Percentiles rank a stretch among this genome's conserved stretches.
phyloP scores from a whole-genome alignment of 2,113 vertebrate genomes.

The Spea bombifrons region DNA sequence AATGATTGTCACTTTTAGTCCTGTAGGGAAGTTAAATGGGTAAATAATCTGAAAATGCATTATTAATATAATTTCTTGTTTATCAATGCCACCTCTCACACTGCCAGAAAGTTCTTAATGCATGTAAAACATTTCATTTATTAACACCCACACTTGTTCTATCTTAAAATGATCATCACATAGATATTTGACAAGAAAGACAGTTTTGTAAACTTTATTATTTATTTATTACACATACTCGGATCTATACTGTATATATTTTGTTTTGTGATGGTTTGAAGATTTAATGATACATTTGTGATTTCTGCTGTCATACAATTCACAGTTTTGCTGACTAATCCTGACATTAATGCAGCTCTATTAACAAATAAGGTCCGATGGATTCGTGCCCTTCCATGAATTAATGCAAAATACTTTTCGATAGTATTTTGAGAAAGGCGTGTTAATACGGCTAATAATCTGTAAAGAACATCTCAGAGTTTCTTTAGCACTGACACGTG shows the following conservation, averaged over 20 bases:
- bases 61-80: background rate
- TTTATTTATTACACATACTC: too few relatives aligned
- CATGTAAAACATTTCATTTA: background rate
- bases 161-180: background rate
- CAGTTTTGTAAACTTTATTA: too few relatives aligned
- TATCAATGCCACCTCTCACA: background rate
- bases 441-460: background rate
- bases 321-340: background rate
- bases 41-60: background rate
- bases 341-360: background rate
- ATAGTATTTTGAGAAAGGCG: background rate
- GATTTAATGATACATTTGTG: background rate
- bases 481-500: conserved; percentile 6
- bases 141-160: conserved; percentile 11
- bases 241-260: too few relatives aligned
- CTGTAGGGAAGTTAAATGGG: background rate
- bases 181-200: background rate
- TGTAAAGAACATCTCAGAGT: background rate
- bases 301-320: background rate
- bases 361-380: too few relatives aligned
- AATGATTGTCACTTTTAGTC: too few relatives aligned
- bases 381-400: background rate
- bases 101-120: background rate
- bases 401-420: conserved; percentile 14
- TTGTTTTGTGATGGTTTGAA: background rate